Conservation (phyloP, 1,140 invertebrate species). For the Leptoteleia sp. region DNA sequence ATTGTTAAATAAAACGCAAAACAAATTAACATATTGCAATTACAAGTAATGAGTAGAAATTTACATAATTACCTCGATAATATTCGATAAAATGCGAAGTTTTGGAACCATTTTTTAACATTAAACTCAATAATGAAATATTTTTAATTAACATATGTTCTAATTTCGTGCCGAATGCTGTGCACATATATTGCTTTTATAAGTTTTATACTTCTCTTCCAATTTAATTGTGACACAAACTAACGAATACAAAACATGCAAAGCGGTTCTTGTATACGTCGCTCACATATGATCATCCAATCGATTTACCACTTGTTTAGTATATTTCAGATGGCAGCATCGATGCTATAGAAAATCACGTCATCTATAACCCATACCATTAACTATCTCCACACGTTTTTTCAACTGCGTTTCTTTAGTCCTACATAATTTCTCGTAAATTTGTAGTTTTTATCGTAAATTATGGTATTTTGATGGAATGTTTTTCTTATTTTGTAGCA, state of each 20-base stretch:
- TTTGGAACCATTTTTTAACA: slow-evolving; percentile 69
- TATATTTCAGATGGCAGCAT: no score
- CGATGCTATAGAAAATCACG: no score
- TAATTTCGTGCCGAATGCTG: no score
- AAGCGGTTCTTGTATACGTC: slow-evolving; percentile 3
- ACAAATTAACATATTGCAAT: slow-evolving; percentile 16
- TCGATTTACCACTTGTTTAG: slow-evolving; percentile 6
- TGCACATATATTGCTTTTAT: no score
- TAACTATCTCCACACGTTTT: no score
- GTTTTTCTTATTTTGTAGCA: no score
- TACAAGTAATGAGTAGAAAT: neutral
- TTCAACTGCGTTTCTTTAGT: no score
- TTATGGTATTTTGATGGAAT: no score
- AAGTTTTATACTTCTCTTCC: no score
- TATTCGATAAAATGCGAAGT: slow-evolving; percentile 72
- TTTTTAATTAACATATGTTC: neutral
- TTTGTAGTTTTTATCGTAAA: no score
- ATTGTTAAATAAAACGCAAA: neutral
- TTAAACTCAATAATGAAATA: neutral
- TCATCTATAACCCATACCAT: no score
- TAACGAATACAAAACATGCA: slow-evolving; percentile 8
- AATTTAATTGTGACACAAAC: slow-evolving; percentile 1
- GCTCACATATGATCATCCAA: slow-evolving; percentile 2
- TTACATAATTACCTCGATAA: slow-evolving; percentile 69
- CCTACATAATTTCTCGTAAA: no score